phyloP scores from a whole-genome alignment of 2,113 vertebrate species.

The Cettia cetti region DNA sequence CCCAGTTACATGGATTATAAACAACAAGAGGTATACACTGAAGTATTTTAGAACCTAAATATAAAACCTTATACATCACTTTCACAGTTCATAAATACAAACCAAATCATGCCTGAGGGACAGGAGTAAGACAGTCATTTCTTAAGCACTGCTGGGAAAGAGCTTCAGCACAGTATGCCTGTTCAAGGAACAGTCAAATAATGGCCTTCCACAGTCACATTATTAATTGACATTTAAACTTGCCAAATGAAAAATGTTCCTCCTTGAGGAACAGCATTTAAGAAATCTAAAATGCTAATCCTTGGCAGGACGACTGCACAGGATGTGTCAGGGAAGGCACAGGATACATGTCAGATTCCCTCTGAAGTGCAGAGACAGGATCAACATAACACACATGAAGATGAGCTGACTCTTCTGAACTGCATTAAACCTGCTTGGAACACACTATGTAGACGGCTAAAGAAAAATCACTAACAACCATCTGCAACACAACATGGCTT shows the following conservation, averaged over 20 bases:
- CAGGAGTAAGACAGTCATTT: neutral
- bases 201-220: neutral
- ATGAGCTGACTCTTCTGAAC: neutral
- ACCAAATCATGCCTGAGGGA: neutral
- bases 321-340: neutral
- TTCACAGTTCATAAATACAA: neutral
- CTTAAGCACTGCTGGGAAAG: neutral
- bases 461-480: neutral
- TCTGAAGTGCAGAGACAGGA: neutral
- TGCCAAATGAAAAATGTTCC: neutral
- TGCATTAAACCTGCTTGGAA: neutral
- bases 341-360: neutral
- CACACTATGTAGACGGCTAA: neutral
- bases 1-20: neutral
- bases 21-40: neutral
- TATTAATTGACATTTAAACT: neutral
- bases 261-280: neutral
- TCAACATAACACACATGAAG: neutral
- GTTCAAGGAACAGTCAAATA: neutral
- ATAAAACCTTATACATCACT: neutral
- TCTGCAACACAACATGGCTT: fast-evolving
- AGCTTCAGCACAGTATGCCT: neutral
- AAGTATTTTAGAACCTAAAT: neutral
- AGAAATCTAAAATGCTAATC: neutral
- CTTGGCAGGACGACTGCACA: neutral